A percentile compares a stretch with the other conserved stretches of the same genome.
These are phyloP conservation scores for Arenicola marina DNA, from an alignment of 2,888 invertebrate species.

Conservation along the genomic window DNA sequence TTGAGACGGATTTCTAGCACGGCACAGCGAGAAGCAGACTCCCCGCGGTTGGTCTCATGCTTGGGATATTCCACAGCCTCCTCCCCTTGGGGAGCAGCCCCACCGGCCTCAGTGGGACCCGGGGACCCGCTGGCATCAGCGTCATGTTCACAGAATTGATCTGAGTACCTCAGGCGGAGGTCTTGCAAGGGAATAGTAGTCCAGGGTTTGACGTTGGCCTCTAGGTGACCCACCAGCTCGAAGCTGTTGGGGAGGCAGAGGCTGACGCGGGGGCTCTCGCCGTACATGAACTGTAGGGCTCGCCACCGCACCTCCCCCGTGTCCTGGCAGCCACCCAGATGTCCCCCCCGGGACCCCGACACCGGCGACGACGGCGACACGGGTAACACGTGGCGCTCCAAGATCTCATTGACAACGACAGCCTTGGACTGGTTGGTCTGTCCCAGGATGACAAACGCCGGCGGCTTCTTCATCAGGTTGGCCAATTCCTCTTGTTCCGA, in stretches of 20 bases:
- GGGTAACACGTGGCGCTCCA: slow-evolving; percentile 73
- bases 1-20: slow-evolving; percentile 76
- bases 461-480: slow-evolving; percentile 64
- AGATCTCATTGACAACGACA: slow-evolving; percentile 73
- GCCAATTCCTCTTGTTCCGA: slow-evolving; percentile 58
- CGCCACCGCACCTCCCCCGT: slow-evolving; percentile 63
- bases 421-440: slow-evolving; percentile 74
- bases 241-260: slow-evolving; percentile 62
- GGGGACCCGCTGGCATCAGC: slow-evolving; percentile 31
- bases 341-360: too few species aligned
- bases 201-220: slow-evolving; percentile 72
- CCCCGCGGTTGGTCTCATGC: not conserved
- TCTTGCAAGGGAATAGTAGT: slow-evolving; percentile 72
- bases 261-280: slow-evolving; percentile 52
- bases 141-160: not conserved
- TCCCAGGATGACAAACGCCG: slow-evolving; percentile 77
- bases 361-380: slow-evolving; percentile 29
- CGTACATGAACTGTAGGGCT: slow-evolving; percentile 68
- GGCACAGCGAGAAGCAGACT: too few species aligned
- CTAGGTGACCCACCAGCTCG: slow-evolving; percentile 72
- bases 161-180: slow-evolving; percentile 26
- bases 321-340: too few species aligned
- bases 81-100: slow-evolving; percentile 60
- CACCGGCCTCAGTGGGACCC: not conserved
- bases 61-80: slow-evolving; percentile 75